phyloP scores from a whole-genome alignment of 2,113 vertebrate genomes.

The Eidolon helvum region DNA sequence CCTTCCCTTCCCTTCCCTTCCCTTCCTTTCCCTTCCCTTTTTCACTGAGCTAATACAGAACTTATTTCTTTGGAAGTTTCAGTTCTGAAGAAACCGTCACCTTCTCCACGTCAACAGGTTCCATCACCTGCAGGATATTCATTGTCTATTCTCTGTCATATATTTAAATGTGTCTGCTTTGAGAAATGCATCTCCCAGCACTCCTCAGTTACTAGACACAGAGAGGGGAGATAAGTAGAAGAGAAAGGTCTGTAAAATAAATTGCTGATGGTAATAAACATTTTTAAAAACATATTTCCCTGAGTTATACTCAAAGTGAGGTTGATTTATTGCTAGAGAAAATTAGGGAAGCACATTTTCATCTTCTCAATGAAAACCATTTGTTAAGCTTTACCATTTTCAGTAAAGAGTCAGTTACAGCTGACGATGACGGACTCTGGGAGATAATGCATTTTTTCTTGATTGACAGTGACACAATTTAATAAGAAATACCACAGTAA shows the following conservation, averaged over 20 bases:
- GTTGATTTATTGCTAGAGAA: slow-evolving; percentile 45
- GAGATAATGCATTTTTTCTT: not conserved
- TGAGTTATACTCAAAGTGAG: slow-evolving; percentile 25
- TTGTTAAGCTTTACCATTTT: not conserved
- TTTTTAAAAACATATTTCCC: not conserved
- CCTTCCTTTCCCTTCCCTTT: not conserved
- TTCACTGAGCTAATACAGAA: not conserved
- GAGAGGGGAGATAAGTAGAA: not conserved
- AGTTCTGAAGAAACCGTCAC: not conserved
- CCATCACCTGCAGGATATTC: not conserved
- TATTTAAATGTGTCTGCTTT: not conserved
- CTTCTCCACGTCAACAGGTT: not conserved
- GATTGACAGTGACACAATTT: slow-evolving; percentile 21
- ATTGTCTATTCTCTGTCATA: not conserved
- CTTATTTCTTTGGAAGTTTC: not conserved
- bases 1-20: no score
- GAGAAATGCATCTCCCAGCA: rapidly evolving
- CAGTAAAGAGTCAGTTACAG: slow-evolving; percentile 3
- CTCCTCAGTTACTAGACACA: not conserved
- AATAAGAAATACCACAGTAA: slow-evolving; percentile 34
- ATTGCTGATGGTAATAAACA: slow-evolving; percentile 33
- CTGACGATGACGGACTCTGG: not conserved
- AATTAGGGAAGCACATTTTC: not conserved
- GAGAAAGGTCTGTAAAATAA: slow-evolving; percentile 45
- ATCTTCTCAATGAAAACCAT: slow-evolving; percentile 30